Conservation (phyloP, 2,888 invertebrate species). For the Pharmacophagus antenor region DNA sequence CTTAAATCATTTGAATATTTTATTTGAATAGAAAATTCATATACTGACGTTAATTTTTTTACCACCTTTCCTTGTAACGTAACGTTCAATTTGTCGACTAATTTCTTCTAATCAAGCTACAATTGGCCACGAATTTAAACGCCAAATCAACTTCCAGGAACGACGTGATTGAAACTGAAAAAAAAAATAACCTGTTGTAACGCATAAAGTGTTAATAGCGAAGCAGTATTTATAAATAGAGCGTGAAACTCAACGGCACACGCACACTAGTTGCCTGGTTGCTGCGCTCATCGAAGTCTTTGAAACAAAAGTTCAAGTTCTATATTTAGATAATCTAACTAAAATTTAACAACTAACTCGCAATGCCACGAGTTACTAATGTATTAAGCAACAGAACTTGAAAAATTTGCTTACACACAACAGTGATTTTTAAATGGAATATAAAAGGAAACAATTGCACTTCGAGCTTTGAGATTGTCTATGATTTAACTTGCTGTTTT, state of each 20-base stretch:
- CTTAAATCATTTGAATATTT: not conserved
- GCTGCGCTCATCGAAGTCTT: not conserved
- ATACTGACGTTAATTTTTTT: no score
- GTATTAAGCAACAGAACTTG: conserved; percentile 16
- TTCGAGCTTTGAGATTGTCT: no score
- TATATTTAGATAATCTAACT: conserved; percentile 3
- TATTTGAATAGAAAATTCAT: no score
- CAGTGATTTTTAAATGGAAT: not conserved
- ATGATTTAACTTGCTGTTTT: no score
- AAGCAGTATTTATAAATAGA: conserved; percentile 56
- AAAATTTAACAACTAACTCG: not conserved
- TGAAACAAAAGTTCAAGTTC: not conserved
- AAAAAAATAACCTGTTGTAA: conserved; percentile 59
- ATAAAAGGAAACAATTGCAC: not conserved
- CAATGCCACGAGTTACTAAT: conserved; percentile 24
- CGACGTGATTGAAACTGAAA: conserved; percentile 37
- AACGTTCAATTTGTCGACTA: not conserved
- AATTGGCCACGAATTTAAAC: conserved; percentile 11
- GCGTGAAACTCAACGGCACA: conserved; percentile 64
- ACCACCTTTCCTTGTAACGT: no score
- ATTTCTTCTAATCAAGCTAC: conserved; percentile 11
- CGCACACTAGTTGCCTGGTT: conserved; percentile 37
- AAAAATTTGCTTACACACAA: conserved; percentile 15
- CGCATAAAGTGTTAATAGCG: conserved; percentile 58
- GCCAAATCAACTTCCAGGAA: conserved; percentile 18